Conservation (phyloP, 2,888 invertebrate genomes). For the Glomeris marginata region DNA sequence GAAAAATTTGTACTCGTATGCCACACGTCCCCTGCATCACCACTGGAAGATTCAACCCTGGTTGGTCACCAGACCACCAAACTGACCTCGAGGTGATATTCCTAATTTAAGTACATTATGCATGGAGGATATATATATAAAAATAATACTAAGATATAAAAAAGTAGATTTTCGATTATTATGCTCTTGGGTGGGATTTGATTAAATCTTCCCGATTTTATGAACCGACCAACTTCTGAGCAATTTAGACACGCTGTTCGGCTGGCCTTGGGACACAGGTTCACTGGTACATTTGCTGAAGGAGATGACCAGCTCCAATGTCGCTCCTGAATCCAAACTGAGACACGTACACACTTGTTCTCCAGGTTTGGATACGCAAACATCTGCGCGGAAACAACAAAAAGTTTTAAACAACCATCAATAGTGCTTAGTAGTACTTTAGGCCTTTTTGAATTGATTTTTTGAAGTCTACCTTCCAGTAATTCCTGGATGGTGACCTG, state of each 20-base stretch:
- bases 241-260: slow-evolving; percentile 23
- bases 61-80: too few relatives aligned
- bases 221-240: slow-evolving; percentile 35
- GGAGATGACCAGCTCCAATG: slow-evolving; percentile 30
- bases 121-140: too few relatives aligned
- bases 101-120: too few relatives aligned
- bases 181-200: neutral
- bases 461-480: slow-evolving; percentile 28
- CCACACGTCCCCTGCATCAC: too few relatives aligned
- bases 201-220: slow-evolving; percentile 31
- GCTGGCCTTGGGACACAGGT: neutral
- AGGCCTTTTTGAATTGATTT: slow-evolving; percentile 9
- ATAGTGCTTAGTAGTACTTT: neutral
- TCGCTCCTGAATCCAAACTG: slow-evolving; percentile 31
- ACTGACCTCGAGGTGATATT: too few relatives aligned
- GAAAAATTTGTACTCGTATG: too few relatives aligned
- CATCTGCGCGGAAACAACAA: too few relatives aligned
- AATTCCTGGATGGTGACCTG: slow-evolving; percentile 33
- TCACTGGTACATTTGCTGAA: slow-evolving; percentile 29
- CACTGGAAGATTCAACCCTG: too few relatives aligned
- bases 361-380: neutral
- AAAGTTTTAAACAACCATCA: too few relatives aligned
- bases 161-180: too few relatives aligned
- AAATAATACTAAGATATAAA: too few relatives aligned
- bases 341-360: slow-evolving; percentile 25